A percentile compares a stretch with the other conserved stretches of the same genome.
Conservation (phyloP, 2,888 invertebrate genomes). For the Netelia melanura region DNA sequence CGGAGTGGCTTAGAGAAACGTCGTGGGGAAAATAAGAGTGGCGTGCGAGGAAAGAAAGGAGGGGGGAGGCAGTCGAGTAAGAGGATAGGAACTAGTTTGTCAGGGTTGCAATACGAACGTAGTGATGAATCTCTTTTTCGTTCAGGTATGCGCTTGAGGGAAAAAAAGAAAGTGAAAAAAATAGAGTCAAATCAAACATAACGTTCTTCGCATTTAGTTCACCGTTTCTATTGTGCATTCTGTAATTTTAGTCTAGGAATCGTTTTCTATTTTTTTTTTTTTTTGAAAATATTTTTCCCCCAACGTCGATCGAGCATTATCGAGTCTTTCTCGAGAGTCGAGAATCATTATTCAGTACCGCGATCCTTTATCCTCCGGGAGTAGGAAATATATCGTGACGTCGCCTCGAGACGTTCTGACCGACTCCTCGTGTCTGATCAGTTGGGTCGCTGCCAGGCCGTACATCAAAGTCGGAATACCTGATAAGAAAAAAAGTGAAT, state of each 20-base stretch:
- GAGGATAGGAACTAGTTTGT: constrained; percentile 57
- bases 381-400: constrained; percentile 94
- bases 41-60: not conserved
- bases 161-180: not conserved
- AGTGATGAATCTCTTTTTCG: constrained; percentile 28
- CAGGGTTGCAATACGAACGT: constrained; percentile 20
- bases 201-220: constrained; percentile 31
- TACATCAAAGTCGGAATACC: constrained; percentile 96
- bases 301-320: not conserved
- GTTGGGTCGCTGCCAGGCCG: constrained; percentile 93
- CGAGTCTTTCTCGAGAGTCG: not conserved
- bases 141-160: not conserved
- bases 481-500: constrained; percentile 80
- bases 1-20: constrained; percentile 35
- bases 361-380: constrained; percentile 95
- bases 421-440: constrained; percentile 92
- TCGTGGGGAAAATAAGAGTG: constrained; percentile 21
- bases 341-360: constrained; percentile 85
- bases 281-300: not conserved
- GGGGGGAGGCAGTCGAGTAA: not conserved
- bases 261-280: not conserved
- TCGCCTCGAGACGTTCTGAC: constrained; percentile 90
- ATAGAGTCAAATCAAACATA: too few relatives aligned
- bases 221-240: not conserved
- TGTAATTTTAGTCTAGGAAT: not conserved